A percentile compares a stretch with the other conserved stretches of the same genome.
Conservation (phyloP, 2,797 vertebrate species). For the Tenualosa thibaudeaui region DNA sequence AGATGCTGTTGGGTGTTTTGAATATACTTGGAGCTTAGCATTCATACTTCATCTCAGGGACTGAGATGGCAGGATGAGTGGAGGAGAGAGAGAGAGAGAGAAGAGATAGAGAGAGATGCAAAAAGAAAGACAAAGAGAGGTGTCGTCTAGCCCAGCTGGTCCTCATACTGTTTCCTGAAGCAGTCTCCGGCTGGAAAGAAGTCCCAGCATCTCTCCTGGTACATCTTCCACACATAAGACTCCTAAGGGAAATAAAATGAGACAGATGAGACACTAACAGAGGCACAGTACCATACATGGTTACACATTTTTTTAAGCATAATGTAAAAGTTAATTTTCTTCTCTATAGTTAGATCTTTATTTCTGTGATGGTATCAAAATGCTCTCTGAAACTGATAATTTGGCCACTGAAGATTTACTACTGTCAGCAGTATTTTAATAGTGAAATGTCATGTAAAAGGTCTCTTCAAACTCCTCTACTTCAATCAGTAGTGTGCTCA, state of each 20-base stretch:
- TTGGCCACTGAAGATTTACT: neutral
- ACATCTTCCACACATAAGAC: constrained; percentile 99
- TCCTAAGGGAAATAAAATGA: constrained; percentile 75
- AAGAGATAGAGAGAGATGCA: neutral
- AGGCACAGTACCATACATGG: neutral
- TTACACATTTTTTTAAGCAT: neutral
- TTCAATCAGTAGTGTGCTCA: neutral
- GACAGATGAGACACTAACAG: constrained; percentile 20
- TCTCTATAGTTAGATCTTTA: neutral
- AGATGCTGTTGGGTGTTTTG: neutral
- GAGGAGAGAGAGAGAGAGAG: neutral
- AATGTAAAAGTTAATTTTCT: neutral
- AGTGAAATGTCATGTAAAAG: neutral
- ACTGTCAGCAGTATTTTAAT: neutral
- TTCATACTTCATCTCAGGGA: neutral
- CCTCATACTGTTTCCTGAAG: constrained; percentile 98
- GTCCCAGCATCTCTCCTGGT: constrained; percentile 97
- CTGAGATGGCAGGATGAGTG: neutral
- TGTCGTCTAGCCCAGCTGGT: constrained; percentile 86
- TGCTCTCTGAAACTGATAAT: neutral
- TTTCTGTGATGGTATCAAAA: neutral
- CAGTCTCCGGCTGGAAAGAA: constrained; percentile 98
- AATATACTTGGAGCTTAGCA: neutral
- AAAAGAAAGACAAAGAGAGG: constrained; percentile 24
- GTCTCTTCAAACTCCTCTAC: neutral